Evolutionary conservation across 2,888 invertebrate species (phyloP).

Genomic region (Ormyrus thymus): DNA sequence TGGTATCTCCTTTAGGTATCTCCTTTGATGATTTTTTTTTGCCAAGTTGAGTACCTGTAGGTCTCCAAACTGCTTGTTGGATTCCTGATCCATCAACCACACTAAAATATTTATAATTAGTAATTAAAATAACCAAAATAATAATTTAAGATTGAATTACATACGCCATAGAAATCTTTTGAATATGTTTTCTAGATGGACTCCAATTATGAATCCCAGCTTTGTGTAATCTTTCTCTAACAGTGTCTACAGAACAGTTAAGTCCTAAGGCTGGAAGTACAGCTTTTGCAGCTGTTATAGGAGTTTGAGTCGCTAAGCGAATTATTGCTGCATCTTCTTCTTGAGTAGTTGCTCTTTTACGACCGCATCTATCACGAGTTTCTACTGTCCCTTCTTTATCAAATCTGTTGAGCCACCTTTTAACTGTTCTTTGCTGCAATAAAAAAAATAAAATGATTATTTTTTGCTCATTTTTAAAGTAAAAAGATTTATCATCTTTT

Average conservation of each 20-base stretch:
- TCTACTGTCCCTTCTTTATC: constrained; percentile 73
- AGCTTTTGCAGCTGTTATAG: constrained; percentile 72
- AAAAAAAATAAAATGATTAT: constrained; percentile 24
- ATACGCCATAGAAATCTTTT: constrained; percentile 70
- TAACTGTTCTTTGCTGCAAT: constrained; percentile 72
- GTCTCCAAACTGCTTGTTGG: constrained; percentile 73
- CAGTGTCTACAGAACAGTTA: constrained; percentile 72
- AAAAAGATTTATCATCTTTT: too few species aligned
- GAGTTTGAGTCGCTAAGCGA: constrained; percentile 71
- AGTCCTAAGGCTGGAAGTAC: constrained; percentile 73
- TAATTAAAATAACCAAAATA: neutral
- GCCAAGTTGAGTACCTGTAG: constrained; percentile 72
- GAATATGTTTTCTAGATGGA: constrained; percentile 72
- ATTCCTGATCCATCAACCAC: constrained; percentile 66
- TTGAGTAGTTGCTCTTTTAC: constrained; percentile 71
- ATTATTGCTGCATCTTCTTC: constrained; percentile 73
- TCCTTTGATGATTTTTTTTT: constrained; percentile 67
- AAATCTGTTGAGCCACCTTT: constrained; percentile 72
- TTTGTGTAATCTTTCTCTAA: constrained; percentile 72
- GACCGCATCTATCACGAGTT: constrained; percentile 71
- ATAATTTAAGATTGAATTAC: constrained; percentile 29
- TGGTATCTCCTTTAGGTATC: constrained; percentile 54
- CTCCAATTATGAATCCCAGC: constrained; percentile 74
- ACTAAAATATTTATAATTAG: constrained; percentile 21
- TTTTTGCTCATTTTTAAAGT: too few species aligned